These are phyloP conservation scores for Drosophila subquinaria DNA, from an alignment of 2,888 invertebrate genomes.

Conservation along the genomic window DNA sequence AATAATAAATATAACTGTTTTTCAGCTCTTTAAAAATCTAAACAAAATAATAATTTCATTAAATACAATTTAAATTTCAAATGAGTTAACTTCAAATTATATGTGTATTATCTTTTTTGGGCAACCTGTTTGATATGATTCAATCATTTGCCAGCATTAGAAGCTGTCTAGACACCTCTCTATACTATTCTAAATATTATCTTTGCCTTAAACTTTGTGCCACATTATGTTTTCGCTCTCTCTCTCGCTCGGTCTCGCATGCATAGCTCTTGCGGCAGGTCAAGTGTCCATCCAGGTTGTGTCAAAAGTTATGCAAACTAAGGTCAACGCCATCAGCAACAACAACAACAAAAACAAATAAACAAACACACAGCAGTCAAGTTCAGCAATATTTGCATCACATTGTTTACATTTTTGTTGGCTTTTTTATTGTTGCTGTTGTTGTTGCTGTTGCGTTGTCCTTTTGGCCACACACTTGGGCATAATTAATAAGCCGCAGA, in stretches of 20 bases:
- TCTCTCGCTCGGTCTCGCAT: not conserved
- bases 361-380: constrained; percentile 33
- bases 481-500: constrained; percentile 78
- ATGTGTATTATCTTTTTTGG: not conserved
- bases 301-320: constrained; percentile 77
- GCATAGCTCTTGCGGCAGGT: constrained; percentile 65
- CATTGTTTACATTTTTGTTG: constrained; percentile 57
- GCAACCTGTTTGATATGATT: constrained; percentile 1
- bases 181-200: constrained; percentile 13
- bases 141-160: constrained; percentile 2
- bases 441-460: constrained; percentile 45
- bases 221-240: not conserved
- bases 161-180: constrained; percentile 6
- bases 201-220: constrained; percentile 13
- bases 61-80: not conserved
- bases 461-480: constrained; percentile 81
- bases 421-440: constrained; percentile 26
- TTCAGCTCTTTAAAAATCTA: not conserved
- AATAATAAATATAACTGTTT: not conserved
- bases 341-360: constrained; percentile 23
- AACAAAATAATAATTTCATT: not conserved
- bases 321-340: constrained; percentile 64
- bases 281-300: constrained; percentile 65
- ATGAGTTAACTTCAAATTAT: not conserved
- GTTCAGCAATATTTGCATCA: constrained; percentile 68